A percentile compares a stretch with the other conserved stretches of the same genome.
Evolutionary conservation across 2,888 invertebrate species (phyloP).

Genomic region (Eupithecia vulgata): DNA sequence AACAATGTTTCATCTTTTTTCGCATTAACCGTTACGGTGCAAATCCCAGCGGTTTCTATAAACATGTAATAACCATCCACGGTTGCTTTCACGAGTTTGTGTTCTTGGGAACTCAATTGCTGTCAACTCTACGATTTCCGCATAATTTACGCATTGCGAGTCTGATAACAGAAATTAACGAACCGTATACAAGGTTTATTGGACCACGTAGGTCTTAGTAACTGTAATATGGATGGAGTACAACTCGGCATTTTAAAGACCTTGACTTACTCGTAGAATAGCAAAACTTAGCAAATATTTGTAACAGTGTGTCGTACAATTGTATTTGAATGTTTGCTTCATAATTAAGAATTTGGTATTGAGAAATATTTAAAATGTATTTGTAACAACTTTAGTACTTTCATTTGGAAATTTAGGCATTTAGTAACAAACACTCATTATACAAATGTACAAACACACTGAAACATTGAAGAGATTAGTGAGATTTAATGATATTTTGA

Average conservation of each 20-base stretch:
- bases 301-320: not conserved
- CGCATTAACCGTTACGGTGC: slow-evolving; percentile 49
- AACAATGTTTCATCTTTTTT: slow-evolving; percentile 41
- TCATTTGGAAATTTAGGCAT: not conserved
- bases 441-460: not conserved
- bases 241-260: slow-evolving; percentile 8
- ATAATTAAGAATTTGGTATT: not conserved
- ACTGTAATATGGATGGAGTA: not conserved
- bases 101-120: slow-evolving; percentile 55
- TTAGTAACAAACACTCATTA: not conserved
- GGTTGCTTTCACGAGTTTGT: slow-evolving; percentile 63
- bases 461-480: not conserved
- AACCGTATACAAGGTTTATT: slow-evolving; percentile 17
- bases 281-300: not conserved
- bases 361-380: not conserved
- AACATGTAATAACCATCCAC: slow-evolving; percentile 52
- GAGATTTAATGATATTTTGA: not conserved
- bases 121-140: slow-evolving; percentile 48
- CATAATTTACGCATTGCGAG: slow-evolving; percentile 40
- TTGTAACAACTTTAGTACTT: not conserved
- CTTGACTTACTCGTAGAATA: slow-evolving; percentile 1
- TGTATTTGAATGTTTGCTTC: not conserved
- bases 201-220: slow-evolving; percentile 1
- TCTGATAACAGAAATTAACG: slow-evolving; percentile 33
- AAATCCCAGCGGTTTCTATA: slow-evolving; percentile 62